Evolutionary conservation across 1,140 invertebrate species (phyloP), one percentile per base, ranked within the genome.

Genomic region (Leptinotarsa undecemlineata): DNA sequence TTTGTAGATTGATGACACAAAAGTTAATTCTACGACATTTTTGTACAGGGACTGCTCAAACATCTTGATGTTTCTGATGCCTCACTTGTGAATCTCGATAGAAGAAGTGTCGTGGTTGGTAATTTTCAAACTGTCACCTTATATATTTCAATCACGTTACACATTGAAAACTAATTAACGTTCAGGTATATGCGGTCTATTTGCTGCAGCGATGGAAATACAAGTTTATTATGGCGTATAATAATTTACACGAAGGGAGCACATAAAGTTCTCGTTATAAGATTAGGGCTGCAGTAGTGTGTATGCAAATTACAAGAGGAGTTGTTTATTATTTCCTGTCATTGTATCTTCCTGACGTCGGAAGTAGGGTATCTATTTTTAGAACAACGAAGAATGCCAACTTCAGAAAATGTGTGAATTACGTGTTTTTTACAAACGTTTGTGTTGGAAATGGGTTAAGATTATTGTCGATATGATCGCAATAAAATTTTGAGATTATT

Each of bases 301-400:
- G 51, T 70, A 70, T 70, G 68, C 68, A 70, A 70, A 70, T 70
- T 70, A 60, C 33, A 11, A 48, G 48, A 70, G 68, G 51, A 70
- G 68, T 70, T 70, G 68, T 70, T 70, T 70, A 70, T 70, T 70
- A 70, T 70, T 70, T 70, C 68, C 68, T 70, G 68, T 70, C 68
- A 70, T 33, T 70, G 20, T 57, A 57, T n/a, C 23, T 26, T 48
- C 20, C 48, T 70, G 68, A 51, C 68, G 20, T 70, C 68, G 68
- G 68, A 70, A 70, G 48, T 48, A 17, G 68, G 48, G 68, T 51
- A 33, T 70, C 68, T 70, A 70, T 70, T 51, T 70, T 70, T 70
- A 57, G 68, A 51, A 70, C 20, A 57, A 70, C 68, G 47, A 47
- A 70, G 48, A 70, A 33, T 70, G 23, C 48, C 68, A 70, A 70